Evolutionary conservation across 2,888 invertebrate species (phyloP).

Genomic region (Drosophila algonquin): DNA sequence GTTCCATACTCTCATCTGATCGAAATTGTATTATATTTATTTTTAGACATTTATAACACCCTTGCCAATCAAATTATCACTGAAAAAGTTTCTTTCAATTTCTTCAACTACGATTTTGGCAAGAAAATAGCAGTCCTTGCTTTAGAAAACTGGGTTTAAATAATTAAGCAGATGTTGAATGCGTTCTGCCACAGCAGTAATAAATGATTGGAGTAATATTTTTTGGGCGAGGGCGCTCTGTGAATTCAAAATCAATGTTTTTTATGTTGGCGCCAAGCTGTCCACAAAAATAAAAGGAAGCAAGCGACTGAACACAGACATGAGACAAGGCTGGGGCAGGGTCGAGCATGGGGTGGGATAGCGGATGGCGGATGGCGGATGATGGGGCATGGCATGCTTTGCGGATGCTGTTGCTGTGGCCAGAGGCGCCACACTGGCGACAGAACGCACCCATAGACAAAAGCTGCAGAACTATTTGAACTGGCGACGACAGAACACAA

Average conservation of each 20-base stretch:
- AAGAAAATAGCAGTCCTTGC: not conserved
- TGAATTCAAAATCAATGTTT: slow-evolving; percentile 67
- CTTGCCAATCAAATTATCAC: not conserved
- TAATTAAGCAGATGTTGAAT: not conserved
- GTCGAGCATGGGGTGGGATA: not conserved
- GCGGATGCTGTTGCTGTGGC: slow-evolving; percentile 57
- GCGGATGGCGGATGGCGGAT: not conserved
- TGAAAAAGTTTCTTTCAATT: not conserved
- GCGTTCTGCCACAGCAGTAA: slow-evolving; percentile 7
- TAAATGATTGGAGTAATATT: slow-evolving; percentile 28
- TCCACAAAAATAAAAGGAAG: slow-evolving; percentile 70
- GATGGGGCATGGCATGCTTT: slow-evolving; percentile 9
- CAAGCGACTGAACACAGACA: slow-evolving; percentile 29
- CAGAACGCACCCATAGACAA: slow-evolving; percentile 54
- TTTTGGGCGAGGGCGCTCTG: slow-evolving; percentile 28
- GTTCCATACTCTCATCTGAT: not conserved
- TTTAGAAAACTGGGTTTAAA: not conserved
- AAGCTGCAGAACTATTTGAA: slow-evolving; percentile 47
- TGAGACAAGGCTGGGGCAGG: slow-evolving; percentile 21
- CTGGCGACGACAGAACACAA: slow-evolving; percentile 50
- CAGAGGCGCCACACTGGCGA: slow-evolving; percentile 63
- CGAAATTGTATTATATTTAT: not conserved
- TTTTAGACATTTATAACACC: not conserved
- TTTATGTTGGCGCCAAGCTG: slow-evolving; percentile 74
- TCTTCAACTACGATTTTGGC: not conserved